Conservation (phyloP, 2,113 vertebrate species). For the Emydura subglobosa region DNA sequence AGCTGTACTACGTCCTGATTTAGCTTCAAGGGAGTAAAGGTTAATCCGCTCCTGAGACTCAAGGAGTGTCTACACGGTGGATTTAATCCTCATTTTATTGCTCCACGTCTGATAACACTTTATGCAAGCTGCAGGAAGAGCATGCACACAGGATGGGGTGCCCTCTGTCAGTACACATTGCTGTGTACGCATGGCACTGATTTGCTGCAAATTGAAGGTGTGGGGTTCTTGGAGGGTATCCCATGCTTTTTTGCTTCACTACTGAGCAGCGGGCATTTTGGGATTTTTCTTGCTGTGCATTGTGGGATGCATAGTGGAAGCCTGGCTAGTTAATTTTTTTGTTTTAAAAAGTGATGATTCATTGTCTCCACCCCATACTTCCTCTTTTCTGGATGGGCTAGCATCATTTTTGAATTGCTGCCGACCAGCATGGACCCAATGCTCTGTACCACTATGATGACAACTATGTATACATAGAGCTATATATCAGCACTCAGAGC, state of each 20-base stretch:
- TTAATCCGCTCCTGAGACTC: not conserved
- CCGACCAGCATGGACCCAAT: not conserved
- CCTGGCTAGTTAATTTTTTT: not conserved
- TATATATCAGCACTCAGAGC: not conserved
- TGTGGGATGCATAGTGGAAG: not conserved
- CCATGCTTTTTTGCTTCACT: not conserved
- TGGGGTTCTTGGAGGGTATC: not conserved
- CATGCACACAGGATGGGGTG: not conserved
- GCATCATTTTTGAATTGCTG: not conserved
- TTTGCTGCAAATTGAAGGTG: not conserved
- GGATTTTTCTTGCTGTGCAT: not conserved
- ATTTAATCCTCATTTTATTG: not conserved
- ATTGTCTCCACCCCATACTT: not conserved
- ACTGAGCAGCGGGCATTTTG: not conserved
- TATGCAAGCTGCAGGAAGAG: not conserved
- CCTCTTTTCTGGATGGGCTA: not conserved
- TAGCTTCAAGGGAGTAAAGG: not conserved
- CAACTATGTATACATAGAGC: not conserved
- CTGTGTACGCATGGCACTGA: not conserved
- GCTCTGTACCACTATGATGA: not conserved
- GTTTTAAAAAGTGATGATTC: not conserved
- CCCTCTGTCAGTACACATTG: not conserved
- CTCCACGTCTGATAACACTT: not conserved
- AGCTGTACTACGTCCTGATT: not conserved
- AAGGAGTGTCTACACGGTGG: not conserved